Evolutionary conservation across 2,113 vertebrate genomes (phyloP).

Genomic region (Rhinichthys klamathensis): DNA sequence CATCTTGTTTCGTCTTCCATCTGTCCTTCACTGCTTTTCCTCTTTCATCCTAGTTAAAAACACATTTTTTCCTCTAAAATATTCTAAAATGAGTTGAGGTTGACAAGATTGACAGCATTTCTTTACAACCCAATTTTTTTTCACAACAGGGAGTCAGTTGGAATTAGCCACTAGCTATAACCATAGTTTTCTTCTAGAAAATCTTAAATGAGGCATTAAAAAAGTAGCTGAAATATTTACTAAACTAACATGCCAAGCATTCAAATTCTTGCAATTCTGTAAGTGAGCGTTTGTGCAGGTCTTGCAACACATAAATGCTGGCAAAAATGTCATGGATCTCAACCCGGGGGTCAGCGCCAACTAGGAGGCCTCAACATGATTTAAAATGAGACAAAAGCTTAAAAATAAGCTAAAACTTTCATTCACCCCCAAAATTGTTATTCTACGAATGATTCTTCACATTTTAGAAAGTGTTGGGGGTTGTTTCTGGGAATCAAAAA

Average conservation of each 20-base stretch:
- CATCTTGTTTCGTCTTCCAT: constrained; percentile 24
- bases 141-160: not conserved
- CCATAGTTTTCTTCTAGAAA: not conserved
- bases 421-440: not conserved
- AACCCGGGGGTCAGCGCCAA: too few relatives aligned
- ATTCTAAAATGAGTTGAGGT: not conserved
- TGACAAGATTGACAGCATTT: not conserved
- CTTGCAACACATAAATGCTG: not conserved
- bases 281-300: not conserved
- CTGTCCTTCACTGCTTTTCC: not conserved
- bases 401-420: not conserved
- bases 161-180: not conserved
- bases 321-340: not conserved
- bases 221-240: not conserved
- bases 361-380: too few relatives aligned
- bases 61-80: not conserved
- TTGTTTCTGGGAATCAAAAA: not conserved
- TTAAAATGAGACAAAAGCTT: not conserved
- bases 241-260: not conserved
- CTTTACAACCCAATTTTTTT: not conserved
- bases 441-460: too few relatives aligned
- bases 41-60: not conserved
- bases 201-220: not conserved
- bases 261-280: not conserved
- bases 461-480: not conserved